Percentiles rank a stretch among this genome's conserved stretches.
Conservation (phyloP, 2,888 invertebrate genomes). For the Ctenicera cuprea region DNA sequence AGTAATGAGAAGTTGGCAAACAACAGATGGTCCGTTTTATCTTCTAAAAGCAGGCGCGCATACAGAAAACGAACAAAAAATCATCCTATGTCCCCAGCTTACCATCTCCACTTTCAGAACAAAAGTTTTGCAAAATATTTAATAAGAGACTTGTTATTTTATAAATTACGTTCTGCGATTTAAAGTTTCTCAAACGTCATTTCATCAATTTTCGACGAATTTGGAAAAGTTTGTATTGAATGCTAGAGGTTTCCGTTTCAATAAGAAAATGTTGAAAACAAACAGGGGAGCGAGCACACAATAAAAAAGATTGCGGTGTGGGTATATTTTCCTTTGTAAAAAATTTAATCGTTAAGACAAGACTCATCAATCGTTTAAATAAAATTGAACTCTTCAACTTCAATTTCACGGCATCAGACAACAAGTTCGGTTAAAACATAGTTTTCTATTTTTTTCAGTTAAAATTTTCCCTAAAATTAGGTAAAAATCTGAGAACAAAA, state of each 20-base stretch:
- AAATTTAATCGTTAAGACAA: too few relatives aligned
- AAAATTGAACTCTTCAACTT: too few relatives aligned
- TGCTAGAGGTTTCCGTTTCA: background rate
- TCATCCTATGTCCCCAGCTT: constrained; percentile 21
- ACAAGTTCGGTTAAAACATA: too few relatives aligned
- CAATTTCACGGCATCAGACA: too few relatives aligned
- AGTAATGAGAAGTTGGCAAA: constrained; percentile 42
- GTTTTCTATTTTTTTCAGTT: too few relatives aligned
- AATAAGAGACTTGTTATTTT: constrained; percentile 15
- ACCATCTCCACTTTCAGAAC: constrained; percentile 8
- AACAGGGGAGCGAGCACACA: too few relatives aligned
- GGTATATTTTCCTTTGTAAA: too few relatives aligned
- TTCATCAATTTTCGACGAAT: background rate
- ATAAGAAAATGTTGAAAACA: background rate
- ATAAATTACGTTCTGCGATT: background rate
- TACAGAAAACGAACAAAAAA: background rate
- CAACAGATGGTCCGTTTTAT: constrained; percentile 42
- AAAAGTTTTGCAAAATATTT: constrained; percentile 28
- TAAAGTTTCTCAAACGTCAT: background rate
- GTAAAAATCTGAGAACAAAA: too few relatives aligned
- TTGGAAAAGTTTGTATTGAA: background rate
- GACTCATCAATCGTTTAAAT: too few relatives aligned
- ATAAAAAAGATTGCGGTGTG: too few relatives aligned
- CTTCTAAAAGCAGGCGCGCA: constrained; percentile 19
- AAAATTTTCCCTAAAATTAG: too few relatives aligned